Conservation (phyloP, 2,888 invertebrate genomes). For the Eristalis pertinax region DNA sequence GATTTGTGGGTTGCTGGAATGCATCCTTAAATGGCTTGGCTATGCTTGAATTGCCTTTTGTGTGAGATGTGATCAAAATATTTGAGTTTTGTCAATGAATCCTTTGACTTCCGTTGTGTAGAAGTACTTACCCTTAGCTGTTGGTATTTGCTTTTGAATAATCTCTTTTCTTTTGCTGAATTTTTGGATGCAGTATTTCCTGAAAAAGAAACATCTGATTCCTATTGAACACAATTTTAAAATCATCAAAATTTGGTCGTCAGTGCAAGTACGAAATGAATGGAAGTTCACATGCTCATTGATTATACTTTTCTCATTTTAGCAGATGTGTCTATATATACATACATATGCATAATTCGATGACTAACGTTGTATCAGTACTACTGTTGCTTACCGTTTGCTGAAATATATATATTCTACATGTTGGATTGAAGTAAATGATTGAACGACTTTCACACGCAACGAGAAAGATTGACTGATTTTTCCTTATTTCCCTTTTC, state of each 20-base stretch:
- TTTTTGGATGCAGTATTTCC: background rate
- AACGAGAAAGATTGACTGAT: too few relatives aligned
- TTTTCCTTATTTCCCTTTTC: too few relatives aligned
- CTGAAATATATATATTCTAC: too few relatives aligned
- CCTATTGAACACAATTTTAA: background rate
- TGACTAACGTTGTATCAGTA: too few relatives aligned
- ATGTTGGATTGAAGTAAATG: too few relatives aligned
- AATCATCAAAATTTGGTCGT: background rate
- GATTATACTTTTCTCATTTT: too few relatives aligned
- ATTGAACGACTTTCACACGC: too few relatives aligned
- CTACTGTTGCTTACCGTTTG: too few relatives aligned
- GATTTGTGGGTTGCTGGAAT: constrained; percentile 18
- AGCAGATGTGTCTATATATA: too few relatives aligned
- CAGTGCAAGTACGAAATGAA: too few relatives aligned
- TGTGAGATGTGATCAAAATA: constrained; percentile 44
- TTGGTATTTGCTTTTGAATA: background rate
- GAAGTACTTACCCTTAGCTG: background rate
- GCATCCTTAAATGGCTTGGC: constrained; percentile 39
- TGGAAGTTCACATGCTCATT: too few relatives aligned
- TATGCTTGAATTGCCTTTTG: background rate
- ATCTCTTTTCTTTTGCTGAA: background rate
- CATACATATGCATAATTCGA: too few relatives aligned
- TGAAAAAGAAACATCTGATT: background rate
- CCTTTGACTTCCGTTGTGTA: constrained; percentile 1
- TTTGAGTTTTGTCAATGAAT: constrained; percentile 21